Evolutionary conservation across 2,888 invertebrate genomes (phyloP), one percentile per base, ranked within the genome.

Genomic region (Agrochola litura): DNA sequence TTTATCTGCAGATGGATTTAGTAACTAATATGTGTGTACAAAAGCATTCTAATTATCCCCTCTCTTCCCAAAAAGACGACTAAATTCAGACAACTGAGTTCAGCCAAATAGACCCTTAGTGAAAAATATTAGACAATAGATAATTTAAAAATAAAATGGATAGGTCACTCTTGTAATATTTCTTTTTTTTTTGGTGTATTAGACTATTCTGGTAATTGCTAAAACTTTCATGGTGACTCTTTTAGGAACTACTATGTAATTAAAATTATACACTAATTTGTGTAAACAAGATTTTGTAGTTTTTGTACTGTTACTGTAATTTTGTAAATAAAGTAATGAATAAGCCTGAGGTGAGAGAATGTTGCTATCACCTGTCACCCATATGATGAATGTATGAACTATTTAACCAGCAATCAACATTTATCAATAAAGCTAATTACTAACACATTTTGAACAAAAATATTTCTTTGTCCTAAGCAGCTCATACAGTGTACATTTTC

Each of bases 281-380:
- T 73, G 43, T 71, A 63, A 73, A 80, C 69, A 79, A 80, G 61
- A 67, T 43, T 60, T 74, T 30, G 16, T 60, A 60, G 46, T 65
- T 64, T 85, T 85, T 85, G 86, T 85, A 85, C 81, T 86, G 66
- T 83, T 54, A 77, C 66, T 56, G 56, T 49, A 68, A 61, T 60
- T 46, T 56, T 54, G 49, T 77, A 72, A 82, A 76, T 68, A 61
- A 73, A 66, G 37, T 77, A 66, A 71, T 58, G 63, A 72, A 61
- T 65, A 68, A 52, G 22, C 30, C 25, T 61, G 69, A 74, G 76
- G 71, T 76, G 65, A 79, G 30, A 65, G 41, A 65, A 84, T 68
- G 37, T 68, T 77, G n/a, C 56, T 68, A n/a, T 67, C 5, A 52
- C 49, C 22, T 37, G 49, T 52, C 56, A 73, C 30, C 25, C 37